Base-by-base conservation (phyloP, 1,140 invertebrate species). In the Aphelenchoides avenae region DNA sequence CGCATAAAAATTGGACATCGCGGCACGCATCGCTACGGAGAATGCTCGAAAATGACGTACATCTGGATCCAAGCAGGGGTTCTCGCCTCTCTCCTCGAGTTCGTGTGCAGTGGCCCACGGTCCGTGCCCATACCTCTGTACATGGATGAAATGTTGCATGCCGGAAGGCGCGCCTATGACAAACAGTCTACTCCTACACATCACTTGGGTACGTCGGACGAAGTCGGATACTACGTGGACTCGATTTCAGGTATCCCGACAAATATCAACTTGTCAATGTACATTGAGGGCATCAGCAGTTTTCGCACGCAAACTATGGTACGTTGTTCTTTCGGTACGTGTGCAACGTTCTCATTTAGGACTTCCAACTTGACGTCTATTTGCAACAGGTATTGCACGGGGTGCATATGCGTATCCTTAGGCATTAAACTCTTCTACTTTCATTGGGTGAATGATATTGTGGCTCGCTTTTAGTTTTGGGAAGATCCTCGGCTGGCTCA, bases 301-400 rank as follows among this genome's bases (percentile, higher is more conserved):
- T 74, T 74, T 39, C 54, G 73, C 15, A 71, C 71, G 11, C 71
- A 73, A 39, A 74, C 70, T 31, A 72, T 72, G 70, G 67, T 60
- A 18, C 30, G 24, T 39, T 22, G 11, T 15, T 55, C 0, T 1
- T 2, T 55, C 22, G 2, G 34, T 56, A 24, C 18, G 24, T 43
- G 15, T 43, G 15, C 47, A 52, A 11, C 24, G 61, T 61, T 50
- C 39, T 18, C 15, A 36, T 67, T 6, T 53, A 84, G 83, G 84
- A 84, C 66, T 85, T 84, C 68, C 82, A 84, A 61, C 80, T 84
- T 41, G 83, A 83, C 58, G 71, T 85, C 40, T 84, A 84, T 68
- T 73, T 84, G 3, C 71, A 82, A 15, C 83, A 84, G 54, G 66
- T 57, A 64, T 27, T 36, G 34, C 34, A 18, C 13, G 13, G 13